Base-by-base conservation (phyloP, 2,888 invertebrate species). In the Biston stratarius region DNA sequence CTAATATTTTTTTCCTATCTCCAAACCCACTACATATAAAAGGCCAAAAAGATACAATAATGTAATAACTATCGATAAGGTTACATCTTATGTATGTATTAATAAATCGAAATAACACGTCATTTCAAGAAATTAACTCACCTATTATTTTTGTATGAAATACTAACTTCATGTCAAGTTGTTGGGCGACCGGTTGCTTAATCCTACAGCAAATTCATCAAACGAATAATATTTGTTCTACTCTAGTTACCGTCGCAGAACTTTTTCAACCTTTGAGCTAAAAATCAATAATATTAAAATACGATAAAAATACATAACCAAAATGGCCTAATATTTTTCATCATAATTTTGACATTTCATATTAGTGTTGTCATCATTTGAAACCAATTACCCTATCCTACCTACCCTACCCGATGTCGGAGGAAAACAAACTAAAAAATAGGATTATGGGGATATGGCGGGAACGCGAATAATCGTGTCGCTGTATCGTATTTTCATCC, bases 201-300 rank as follows among this genome's bases (percentile, higher is more conserved):
- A 68, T 60, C 66, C 62, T 70, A 59, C 40, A 67, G 60, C 68
- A 68, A 12, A 36, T 33, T 42, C 48, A 45, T 34, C 12, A 40
- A 8, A n/a, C 15, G 33, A 45, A n/a, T 36, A 8, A 51, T n/a
- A 36, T n/a, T 6, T 38, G 14, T 55, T 40, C 56, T 24, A 6
- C 11, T 66, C 70, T 55, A 62, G 59, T 52, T 77, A 69, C 52
- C 71, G 69, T 70, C 74, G 67, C 64, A 64, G 70, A 64, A 70
- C 70, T 40, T 10, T 15, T 70, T 52, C 77, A 76, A 82, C 81
- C 80, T 80, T 82, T 79, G 75, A 74, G 74, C 68, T 76, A 80
- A 85, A 85, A 90, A 89, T 89, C 89, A 83, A 89, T 90, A 89
- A 81, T 77, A 70, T 69, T 72, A 81, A 78, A 75, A 75, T 82